These are phyloP conservation scores for Melanotaenia nigrans DNA, from an alignment of 2,797 vertebrate species.

Conservation along the genomic window DNA sequence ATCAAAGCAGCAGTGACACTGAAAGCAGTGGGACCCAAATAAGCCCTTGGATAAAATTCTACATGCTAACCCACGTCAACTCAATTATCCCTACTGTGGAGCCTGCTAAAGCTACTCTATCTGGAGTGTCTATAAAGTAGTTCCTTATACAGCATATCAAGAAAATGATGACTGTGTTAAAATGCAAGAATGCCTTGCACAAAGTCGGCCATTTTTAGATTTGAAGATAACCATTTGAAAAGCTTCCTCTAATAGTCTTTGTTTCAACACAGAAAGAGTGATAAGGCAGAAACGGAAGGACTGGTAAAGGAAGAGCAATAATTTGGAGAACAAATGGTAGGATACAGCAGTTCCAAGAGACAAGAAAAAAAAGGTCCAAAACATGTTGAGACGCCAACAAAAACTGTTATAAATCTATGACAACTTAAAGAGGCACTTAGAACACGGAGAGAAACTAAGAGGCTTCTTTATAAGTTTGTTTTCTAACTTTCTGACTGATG, in stretches of 20 bases:
- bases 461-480: constrained; percentile 37
- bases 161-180: constrained; percentile 43
- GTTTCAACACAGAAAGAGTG: constrained; percentile 25
- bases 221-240: constrained; percentile 14
- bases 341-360: constrained; percentile 55
- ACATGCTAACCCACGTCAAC: constrained; percentile 37
- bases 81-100: constrained; percentile 38
- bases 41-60: constrained; percentile 50
- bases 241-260: neutral
- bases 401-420: constrained; percentile 34
- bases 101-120: constrained; percentile 15
- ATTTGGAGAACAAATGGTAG: constrained; percentile 44
- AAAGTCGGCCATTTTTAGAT: constrained; percentile 13
- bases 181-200: constrained; percentile 12
- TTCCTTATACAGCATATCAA: constrained; percentile 53
- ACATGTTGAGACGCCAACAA: constrained; percentile 37
- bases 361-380: constrained; percentile 63
- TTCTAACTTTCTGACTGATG: constrained; percentile 15
- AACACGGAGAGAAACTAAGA: constrained; percentile 48
- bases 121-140: constrained; percentile 22
- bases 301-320: constrained; percentile 30
- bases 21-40: constrained; percentile 17
- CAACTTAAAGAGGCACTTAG: constrained; percentile 77
- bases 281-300: constrained; percentile 66
- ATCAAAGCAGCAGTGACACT: constrained; percentile 42